A percentile compares a stretch with the other conserved stretches of the same genome.
These are phyloP conservation scores for Drosophila mercatorum DNA, from an alignment of 2,888 invertebrate species.

Conservation along the genomic window DNA sequence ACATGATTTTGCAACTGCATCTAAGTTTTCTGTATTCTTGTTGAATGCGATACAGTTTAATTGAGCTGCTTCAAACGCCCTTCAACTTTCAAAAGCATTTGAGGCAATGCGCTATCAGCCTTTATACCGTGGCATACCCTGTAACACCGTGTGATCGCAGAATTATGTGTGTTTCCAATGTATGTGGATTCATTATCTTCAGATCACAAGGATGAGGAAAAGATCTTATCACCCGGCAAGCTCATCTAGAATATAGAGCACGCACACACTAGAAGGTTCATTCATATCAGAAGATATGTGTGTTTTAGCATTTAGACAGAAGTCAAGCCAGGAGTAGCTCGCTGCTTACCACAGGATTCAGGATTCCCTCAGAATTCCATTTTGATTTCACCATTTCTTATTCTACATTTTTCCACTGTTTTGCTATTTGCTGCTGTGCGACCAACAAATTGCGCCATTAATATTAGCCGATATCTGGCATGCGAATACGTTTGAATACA, in stretches of 20 bases:
- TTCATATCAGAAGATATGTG: neutral
- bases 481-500: constrained; percentile 55
- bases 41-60: neutral
- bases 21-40: constrained; percentile 10
- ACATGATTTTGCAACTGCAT: constrained; percentile 21
- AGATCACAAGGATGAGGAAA: neutral
- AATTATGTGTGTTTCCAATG: too few species aligned
- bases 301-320: too few species aligned
- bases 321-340: neutral
- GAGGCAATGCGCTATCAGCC: neutral
- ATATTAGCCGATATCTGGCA: constrained; percentile 60
- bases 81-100: constrained; percentile 1
- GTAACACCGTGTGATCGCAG: too few species aligned
- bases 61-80: constrained; percentile 31
- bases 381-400: constrained; percentile 3
- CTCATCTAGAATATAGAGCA: too few species aligned
- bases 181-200: too few species aligned
- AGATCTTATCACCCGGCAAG: too few species aligned
- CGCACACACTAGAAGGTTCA: neutral
- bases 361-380: constrained; percentile 12
- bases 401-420: neutral
- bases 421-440: constrained; percentile 38
- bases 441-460: constrained; percentile 72
- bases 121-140: neutral
- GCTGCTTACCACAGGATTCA: too few species aligned